Evolutionary conservation across 2,113 vertebrate genomes (phyloP), one percentile per base, ranked within the genome.

Genomic region (Mugil cephalus): DNA sequence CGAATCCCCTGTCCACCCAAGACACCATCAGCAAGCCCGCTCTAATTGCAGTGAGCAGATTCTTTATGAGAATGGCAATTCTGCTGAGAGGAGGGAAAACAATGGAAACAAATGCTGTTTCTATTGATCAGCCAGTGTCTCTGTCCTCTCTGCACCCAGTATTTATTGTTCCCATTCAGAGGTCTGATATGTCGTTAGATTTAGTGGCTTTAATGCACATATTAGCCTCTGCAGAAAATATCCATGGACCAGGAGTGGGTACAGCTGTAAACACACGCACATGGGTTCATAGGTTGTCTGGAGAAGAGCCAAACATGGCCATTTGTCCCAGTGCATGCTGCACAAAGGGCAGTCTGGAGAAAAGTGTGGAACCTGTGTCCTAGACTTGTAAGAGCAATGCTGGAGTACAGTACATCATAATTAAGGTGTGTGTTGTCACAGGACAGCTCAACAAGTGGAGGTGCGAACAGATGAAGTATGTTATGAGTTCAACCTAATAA

Each of bases 71-170:
- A 88, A 86, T 35, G 65, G 62, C 50, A 52, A 89, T 86, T 93
- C 79, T 91, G 90, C 84, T 89, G 91, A 87, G 71, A 77, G 84
- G 82, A 87, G 80, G 48, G 43, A 89, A 90, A 91, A 92, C 77
- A 88, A 84, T 86, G 77, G 78, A 63, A 79, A 89, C 89, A 93
- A 92, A 94, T 91, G 77, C 53, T 82, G 88, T 94, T 93, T 92
- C 76, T 91, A 94, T 93, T 89, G 92, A 94, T 93, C 85, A 79
- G 79, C 46, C 73, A 34, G 60, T 56, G 75, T 76, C 76, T 85
- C 69, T 72, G 80, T 64, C 58, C 74, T 54, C 51, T 4, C 71
- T 52, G 52, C 69, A 77, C 68, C 17, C 18, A 38, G 77, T 62
- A 67, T 85, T 92, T 71, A 63, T 85, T 87, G 78, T 56, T 84